phyloP scores from a whole-genome alignment of 2,888 invertebrate genomes.

The Apomyelois bistriatella region DNA sequence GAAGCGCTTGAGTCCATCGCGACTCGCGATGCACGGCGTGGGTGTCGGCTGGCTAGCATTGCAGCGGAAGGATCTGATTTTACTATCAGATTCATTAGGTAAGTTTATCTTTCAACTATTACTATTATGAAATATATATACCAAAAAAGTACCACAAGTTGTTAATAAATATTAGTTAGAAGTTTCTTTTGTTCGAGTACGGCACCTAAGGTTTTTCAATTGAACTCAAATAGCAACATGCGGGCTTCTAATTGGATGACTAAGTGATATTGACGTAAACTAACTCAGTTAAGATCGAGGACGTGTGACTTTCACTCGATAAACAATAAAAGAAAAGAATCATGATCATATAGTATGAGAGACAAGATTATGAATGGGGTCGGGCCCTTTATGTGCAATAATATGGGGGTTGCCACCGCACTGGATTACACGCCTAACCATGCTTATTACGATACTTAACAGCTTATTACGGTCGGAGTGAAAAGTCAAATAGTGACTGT shows the following conservation, averaged over 20 bases:
- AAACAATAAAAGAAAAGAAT: constrained; percentile 31
- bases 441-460: constrained; percentile 60
- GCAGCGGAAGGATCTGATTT: constrained; percentile 16
- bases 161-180: background rate
- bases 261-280: constrained; percentile 55
- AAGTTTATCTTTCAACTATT: background rate
- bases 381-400: constrained; percentile 39
- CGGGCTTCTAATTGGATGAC: constrained; percentile 63
- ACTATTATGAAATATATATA: no score
- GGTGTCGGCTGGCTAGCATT: constrained; percentile 32
- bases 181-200: background rate
- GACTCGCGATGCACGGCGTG: constrained; percentile 36
- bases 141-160: background rate
- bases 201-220: constrained; percentile 42
- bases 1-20: constrained; percentile 25
- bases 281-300: constrained; percentile 34
- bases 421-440: constrained; percentile 64
- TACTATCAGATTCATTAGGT: background rate
- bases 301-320: constrained; percentile 34
- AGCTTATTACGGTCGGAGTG: constrained; percentile 57
- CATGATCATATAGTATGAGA: constrained; percentile 29
- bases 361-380: constrained; percentile 50
- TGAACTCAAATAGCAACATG: constrained; percentile 55
- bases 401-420: constrained; percentile 49
- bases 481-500: constrained; percentile 51